These are phyloP conservation scores for Rhagoletis pomonella DNA, from an alignment of 1,140 invertebrate species.

Conservation along the genomic window DNA sequence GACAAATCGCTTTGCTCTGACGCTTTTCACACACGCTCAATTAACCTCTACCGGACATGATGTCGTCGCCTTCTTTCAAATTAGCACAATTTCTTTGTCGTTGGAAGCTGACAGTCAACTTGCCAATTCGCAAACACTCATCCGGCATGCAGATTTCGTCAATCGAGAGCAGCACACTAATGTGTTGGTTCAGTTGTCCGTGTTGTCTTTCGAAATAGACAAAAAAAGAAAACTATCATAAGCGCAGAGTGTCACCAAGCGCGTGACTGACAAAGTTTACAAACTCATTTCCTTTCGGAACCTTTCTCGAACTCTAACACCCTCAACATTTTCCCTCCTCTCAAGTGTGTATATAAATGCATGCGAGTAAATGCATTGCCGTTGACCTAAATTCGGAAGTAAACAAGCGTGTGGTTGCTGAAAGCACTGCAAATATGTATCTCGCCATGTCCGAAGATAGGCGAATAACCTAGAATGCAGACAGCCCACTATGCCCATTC, in stretches of 20 bases:
- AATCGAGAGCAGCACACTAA: too few relatives aligned
- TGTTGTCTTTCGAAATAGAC: too few relatives aligned
- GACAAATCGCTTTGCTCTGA: not conserved
- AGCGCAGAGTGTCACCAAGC: not conserved
- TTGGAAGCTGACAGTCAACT: not conserved
- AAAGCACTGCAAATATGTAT: conserved; percentile 9
- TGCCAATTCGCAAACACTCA: not conserved
- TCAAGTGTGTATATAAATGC: not conserved
- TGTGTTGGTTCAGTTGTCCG: too few relatives aligned
- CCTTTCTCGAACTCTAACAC: not conserved
- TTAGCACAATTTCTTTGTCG: conserved; percentile 14
- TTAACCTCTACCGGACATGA: conserved; percentile 24
- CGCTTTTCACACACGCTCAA: conserved; percentile 22
- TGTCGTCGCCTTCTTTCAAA: not conserved
- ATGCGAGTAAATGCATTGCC: not conserved
- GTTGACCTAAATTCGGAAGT: conserved; percentile 28
- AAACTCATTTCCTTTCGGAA: not conserved
- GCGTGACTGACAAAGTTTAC: conserved; percentile 16
- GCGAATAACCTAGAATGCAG: conserved; percentile 3
- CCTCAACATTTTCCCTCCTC: not conserved
- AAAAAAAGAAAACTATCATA: not conserved
- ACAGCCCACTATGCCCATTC: not conserved
- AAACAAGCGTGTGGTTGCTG: not conserved
- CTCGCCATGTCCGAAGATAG: conserved; percentile 15
- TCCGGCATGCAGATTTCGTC: too few relatives aligned